phyloP scores from a whole-genome alignment of 2,113 vertebrate species.

The Blennius ocellaris region DNA sequence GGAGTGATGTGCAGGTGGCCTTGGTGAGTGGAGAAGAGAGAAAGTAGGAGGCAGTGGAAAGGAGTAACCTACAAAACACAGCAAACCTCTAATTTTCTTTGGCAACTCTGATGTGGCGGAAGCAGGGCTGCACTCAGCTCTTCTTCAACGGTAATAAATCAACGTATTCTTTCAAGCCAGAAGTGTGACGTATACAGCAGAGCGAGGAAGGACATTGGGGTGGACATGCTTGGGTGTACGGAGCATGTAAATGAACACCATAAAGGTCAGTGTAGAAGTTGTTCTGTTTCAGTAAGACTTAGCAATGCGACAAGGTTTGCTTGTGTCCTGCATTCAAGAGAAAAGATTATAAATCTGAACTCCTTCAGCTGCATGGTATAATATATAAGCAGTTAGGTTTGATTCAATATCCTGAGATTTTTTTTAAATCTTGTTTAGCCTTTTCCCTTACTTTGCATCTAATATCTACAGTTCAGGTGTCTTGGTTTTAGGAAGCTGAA shows the following conservation, averaged over 20 bases:
- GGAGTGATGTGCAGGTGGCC: slow-evolving; percentile 10
- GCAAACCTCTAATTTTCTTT: neutral
- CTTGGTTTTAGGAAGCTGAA: neutral
- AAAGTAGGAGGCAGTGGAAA: slow-evolving; percentile 6
- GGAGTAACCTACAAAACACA: neutral
- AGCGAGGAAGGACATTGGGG: neutral
- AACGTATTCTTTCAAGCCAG: neutral
- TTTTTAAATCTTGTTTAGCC: neutral
- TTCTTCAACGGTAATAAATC: neutral
- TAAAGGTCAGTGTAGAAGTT: neutral
- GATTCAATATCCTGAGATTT: neutral
- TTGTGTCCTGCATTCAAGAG: neutral
- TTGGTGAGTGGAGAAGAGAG: neutral
- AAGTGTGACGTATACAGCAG: neutral
- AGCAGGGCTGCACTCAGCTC: neutral
- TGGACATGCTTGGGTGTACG: neutral
- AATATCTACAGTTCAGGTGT: neutral
- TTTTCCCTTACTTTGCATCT: neutral
- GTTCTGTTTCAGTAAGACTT: neutral
- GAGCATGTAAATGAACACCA: neutral
- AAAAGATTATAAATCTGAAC: neutral
- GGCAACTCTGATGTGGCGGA: neutral
- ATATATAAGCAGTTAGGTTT: neutral
- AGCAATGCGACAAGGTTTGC: neutral
- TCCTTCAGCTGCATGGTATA: neutral